phyloP scores from a whole-genome alignment of 1,140 invertebrate genomes.

The Pogonus chalceus region DNA sequence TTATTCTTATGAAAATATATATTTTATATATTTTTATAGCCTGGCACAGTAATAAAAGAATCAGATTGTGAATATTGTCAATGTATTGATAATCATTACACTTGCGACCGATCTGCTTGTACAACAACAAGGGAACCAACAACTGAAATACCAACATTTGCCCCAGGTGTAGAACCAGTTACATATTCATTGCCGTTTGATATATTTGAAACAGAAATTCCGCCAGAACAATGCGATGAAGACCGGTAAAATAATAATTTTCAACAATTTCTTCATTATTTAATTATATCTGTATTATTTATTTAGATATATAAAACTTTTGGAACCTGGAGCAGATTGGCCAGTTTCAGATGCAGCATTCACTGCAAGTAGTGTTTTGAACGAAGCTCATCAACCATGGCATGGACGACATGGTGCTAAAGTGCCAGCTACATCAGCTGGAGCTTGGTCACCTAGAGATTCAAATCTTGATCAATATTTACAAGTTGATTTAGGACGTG shows the following conservation, averaged over 20 bases:
- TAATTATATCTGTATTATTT: conserved; percentile 8
- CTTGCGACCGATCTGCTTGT: conserved; percentile 48
- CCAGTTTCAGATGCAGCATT: conserved; percentile 45
- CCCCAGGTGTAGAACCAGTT: conserved; percentile 22
- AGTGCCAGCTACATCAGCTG: conserved; percentile 30
- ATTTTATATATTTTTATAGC: conserved; percentile 39
- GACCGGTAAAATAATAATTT: conserved; percentile 31
- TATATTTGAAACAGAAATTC: conserved; percentile 41
- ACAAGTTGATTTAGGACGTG: conserved; percentile 53
- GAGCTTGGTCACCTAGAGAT: conserved; percentile 52
- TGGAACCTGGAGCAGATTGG: conserved; percentile 2
- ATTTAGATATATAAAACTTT: background rate
- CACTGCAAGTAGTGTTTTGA: conserved; percentile 45
- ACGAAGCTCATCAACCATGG: conserved; percentile 38
- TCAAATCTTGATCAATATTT: conserved; percentile 52
- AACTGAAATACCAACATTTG: background rate
- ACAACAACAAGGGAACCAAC: background rate
- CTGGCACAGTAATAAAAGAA: conserved; percentile 44
- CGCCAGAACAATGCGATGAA: conserved; percentile 39
- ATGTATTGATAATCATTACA: conserved; percentile 62
- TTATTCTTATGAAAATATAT: conserved; percentile 12
- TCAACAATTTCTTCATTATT: conserved; percentile 13
- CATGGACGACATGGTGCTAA: conserved; percentile 39
- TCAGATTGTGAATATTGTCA: conserved; percentile 59
- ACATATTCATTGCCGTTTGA: too few species aligned